A percentile compares a stretch with the other conserved stretches of the same genome.
Evolutionary conservation across 2,888 invertebrate genomes (phyloP).

Genomic region (Drosophila lacicola): DNA sequence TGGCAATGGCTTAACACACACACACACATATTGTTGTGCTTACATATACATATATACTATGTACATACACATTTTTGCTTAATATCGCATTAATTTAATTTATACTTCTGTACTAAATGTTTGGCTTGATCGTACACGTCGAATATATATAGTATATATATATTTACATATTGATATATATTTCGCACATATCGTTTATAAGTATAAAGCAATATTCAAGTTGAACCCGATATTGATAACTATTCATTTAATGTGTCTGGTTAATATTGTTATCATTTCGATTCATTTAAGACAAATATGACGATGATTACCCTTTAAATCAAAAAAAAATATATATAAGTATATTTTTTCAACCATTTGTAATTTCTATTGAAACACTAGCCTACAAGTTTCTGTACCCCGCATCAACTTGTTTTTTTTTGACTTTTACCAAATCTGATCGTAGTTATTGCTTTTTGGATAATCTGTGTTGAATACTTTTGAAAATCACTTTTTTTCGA

Average conservation of each 20-base stretch:
- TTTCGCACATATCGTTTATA: conserved; percentile 14
- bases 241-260: conserved; percentile 2
- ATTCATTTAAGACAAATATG: background rate
- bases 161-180: conserved; percentile 8
- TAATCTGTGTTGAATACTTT: too few relatives aligned
- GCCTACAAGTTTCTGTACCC: background rate
- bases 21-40: conserved; percentile 39
- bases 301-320: background rate
- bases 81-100: conserved; percentile 25
- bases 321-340: background rate
- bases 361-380: background rate
- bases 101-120: conserved; percentile 6
- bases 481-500: too few relatives aligned
- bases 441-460: too few relatives aligned
- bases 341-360: background rate
- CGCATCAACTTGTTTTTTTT: too few relatives aligned
- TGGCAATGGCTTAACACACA: conserved; percentile 69
- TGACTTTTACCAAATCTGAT: too few relatives aligned
- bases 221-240: conserved; percentile 5
- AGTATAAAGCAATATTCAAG: background rate
- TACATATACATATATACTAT: conserved; percentile 24
- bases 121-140: conserved; percentile 17
- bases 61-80: conserved; percentile 13
- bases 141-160: background rate
- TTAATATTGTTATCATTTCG: background rate